Evolutionary conservation across 1,140 invertebrate species (phyloP).

Genomic region (Meloidogyne hapla): DNA sequence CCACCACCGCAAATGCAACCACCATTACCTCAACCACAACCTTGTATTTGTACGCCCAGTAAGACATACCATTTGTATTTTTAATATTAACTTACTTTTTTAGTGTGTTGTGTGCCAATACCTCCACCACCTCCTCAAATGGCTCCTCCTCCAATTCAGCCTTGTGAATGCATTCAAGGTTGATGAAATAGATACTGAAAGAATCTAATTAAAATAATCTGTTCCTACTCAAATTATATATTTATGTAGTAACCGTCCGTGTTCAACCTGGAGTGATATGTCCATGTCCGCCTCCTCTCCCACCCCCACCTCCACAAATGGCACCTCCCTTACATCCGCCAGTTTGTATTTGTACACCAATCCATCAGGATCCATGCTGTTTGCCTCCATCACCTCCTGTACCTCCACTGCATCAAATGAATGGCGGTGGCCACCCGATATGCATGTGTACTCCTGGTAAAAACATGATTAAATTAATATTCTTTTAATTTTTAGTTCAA

Average conservation of each 20-base stretch:
- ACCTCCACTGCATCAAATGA: not conserved
- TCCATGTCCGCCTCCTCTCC: conserved; percentile 8
- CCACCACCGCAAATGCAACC: conserved; percentile 23
- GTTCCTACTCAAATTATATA: not conserved
- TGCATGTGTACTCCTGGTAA: conserved; percentile 16
- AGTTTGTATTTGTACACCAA: conserved; percentile 39
- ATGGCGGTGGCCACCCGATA: not conserved
- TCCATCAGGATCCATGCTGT: conserved; percentile 17
- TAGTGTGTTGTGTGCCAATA: conserved; percentile 24
- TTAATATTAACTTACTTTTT: not conserved
- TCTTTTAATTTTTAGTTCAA: conserved; percentile 4
- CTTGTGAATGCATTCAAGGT: conserved; percentile 29
- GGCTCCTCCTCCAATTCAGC: conserved; percentile 8
- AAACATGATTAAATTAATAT: not conserved
- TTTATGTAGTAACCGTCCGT: conserved; percentile 17
- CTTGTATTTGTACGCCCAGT: conserved; percentile 21
- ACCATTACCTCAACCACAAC: not conserved
- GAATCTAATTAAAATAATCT: too few relatives aligned
- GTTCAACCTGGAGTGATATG: conserved; percentile 16
- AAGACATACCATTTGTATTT: not conserved
- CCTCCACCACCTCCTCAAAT: conserved; percentile 5
- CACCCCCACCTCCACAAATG: conserved; percentile 24
- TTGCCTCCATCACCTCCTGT: not conserved
- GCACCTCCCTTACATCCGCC: conserved; percentile 21
- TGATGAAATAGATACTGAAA: too few relatives aligned